A percentile compares a stretch with the other conserved stretches of the same genome.
These are phyloP conservation scores for Agrypnus murinus DNA, from an alignment of 2,888 invertebrate genomes.

Conservation along the genomic window DNA sequence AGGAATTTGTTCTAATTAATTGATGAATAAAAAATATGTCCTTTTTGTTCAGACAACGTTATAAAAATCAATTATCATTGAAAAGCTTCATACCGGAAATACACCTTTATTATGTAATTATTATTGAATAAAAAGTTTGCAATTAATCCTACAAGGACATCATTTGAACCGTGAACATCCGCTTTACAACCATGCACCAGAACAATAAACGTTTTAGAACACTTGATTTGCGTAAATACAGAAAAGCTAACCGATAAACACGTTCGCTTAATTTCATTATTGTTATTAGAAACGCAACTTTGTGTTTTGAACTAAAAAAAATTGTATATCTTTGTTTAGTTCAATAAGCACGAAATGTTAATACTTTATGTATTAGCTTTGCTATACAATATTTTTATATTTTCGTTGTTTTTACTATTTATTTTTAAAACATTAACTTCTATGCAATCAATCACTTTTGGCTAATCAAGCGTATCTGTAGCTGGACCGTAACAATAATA, in stretches of 20 bases:
- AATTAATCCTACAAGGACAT: slow-evolving; percentile 32
- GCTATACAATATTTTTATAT: neutral
- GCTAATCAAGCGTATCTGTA: slow-evolving; percentile 18
- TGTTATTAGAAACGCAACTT: neutral
- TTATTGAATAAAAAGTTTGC: neutral
- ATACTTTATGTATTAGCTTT: slow-evolving; percentile 11
- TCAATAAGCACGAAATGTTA: slow-evolving; percentile 17
- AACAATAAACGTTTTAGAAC: slow-evolving; percentile 11
- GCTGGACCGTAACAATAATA: neutral
- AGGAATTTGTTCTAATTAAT: too few species aligned
- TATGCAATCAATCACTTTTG: neutral
- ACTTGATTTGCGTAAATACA: neutral
- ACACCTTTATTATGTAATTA: slow-evolving; percentile 21
- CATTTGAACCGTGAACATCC: slow-evolving; percentile 28
- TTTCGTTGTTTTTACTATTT: too few species aligned
- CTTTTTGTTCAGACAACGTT: too few species aligned
- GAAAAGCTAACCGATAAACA: slow-evolving; percentile 13
- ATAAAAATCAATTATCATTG: neutral
- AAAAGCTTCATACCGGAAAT: slow-evolving; percentile 6
- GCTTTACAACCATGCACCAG: slow-evolving; percentile 12
- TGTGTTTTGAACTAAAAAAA: neutral
- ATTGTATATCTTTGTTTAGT: neutral
- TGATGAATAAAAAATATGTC: too few species aligned
- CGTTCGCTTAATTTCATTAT: slow-evolving; percentile 1
- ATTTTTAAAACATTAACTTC: too few species aligned